Evolutionary conservation across 1,140 invertebrate species (phyloP).

Genomic region (Rhizoglyphus robini): DNA sequence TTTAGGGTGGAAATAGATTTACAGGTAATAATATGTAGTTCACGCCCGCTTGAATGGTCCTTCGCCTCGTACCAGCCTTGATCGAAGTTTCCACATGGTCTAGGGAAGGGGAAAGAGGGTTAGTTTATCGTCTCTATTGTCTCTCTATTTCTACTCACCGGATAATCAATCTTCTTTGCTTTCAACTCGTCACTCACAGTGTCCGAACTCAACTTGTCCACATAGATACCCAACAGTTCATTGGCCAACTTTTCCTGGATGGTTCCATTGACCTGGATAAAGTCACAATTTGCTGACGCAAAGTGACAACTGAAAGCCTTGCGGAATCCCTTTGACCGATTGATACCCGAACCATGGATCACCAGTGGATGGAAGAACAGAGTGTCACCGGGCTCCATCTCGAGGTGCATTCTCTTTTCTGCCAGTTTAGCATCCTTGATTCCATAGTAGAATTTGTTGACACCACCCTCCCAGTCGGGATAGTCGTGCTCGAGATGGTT

Average conservation of each 20-base stretch:
- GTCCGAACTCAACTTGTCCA: background rate
- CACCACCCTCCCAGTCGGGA: conserved; percentile 51
- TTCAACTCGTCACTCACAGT: no score
- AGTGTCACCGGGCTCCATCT: conserved; percentile 73
- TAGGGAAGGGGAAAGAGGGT: background rate
- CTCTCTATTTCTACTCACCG: conserved; percentile 23
- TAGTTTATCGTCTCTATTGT: conserved; percentile 37
- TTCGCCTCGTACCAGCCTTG: conserved; percentile 4
- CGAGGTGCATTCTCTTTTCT: conserved; percentile 43
- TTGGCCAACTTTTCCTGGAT: conserved; percentile 50
- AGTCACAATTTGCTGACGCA: conserved; percentile 53
- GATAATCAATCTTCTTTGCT: background rate
- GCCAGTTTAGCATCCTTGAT: conserved; percentile 44
- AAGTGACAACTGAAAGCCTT: conserved; percentile 73
- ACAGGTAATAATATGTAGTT: no score
- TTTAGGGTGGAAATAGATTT: no score
- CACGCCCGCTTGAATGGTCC: background rate
- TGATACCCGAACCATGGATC: conserved; percentile 71
- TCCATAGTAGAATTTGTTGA: conserved; percentile 71
- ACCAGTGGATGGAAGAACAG: conserved; percentile 79
- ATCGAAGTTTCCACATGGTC: background rate
- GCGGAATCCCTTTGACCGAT: conserved; percentile 47
- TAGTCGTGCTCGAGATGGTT: conserved; percentile 54
- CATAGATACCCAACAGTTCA: conserved; percentile 42
- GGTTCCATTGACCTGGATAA: conserved; percentile 55